phyloP scores from a whole-genome alignment of 2,888 invertebrate species.

The Augochlorella aurata region DNA sequence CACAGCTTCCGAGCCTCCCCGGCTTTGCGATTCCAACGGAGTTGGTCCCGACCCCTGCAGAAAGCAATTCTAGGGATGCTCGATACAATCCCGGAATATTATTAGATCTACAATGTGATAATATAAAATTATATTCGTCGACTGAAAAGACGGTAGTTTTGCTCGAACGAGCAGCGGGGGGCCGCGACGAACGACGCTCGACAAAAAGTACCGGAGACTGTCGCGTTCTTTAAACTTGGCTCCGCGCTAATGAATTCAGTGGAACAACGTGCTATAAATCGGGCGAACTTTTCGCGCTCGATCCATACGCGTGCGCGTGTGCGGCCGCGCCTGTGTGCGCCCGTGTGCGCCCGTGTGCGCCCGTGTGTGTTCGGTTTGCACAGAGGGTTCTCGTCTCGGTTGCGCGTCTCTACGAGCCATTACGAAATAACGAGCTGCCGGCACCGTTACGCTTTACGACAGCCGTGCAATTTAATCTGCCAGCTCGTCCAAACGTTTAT shows the following conservation, averaged over 20 bases:
- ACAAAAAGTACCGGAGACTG: not conserved
- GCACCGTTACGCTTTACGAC: conserved; percentile 65
- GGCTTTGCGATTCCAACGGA: too few species aligned
- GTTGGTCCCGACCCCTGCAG: too few species aligned
- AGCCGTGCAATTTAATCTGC: conserved; percentile 62
- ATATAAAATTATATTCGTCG: too few species aligned
- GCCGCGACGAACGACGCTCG: not conserved
- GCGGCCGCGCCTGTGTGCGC: not conserved
- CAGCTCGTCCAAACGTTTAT: conserved; percentile 44
- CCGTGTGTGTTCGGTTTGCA: conserved; percentile 11
- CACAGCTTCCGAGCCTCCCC: too few species aligned
- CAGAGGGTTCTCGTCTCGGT: not conserved
- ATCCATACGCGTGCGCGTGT: not conserved
- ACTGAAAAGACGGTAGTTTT: not conserved
- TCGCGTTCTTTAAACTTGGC: conserved; percentile 12
- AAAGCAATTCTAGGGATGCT: too few species aligned
- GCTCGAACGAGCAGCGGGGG: not conserved
- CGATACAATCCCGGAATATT: too few species aligned
- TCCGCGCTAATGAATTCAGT: conserved; percentile 33
- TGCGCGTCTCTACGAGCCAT: conserved; percentile 52
- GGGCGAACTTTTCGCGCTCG: conserved; percentile 34
- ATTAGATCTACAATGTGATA: too few species aligned
- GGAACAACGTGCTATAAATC: conserved; percentile 30
- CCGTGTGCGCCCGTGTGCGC: not conserved
- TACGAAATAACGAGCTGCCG: conserved; percentile 69